Base-by-base conservation (phyloP, 2,888 invertebrate genomes). In the Drosophila anomelani region DNA sequence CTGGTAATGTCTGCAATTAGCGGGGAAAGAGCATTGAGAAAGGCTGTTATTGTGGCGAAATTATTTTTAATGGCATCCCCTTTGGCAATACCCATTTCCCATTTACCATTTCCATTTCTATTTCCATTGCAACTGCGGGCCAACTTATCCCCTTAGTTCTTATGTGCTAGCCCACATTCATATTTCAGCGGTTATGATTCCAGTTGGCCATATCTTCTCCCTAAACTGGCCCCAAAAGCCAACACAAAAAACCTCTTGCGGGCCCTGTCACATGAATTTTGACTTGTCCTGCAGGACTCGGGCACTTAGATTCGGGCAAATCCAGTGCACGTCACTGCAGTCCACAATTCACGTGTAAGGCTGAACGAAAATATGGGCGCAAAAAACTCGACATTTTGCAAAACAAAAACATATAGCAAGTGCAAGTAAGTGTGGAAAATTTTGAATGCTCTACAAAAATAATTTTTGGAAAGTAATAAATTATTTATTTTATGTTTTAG, bases 1-100 rank as follows among this genome's bases (percentile, higher is more conserved):
- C 91, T 93, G 53, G 93, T 94, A 76, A 93, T 92, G 91, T 93
- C 91, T 94, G 92, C 53, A 91, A 91, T 87, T 89, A 86, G 85
- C 67, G 54, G 20, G 26, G 4, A 73, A 49, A 62, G 20, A 53
- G 23, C 20, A 29, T 20, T 26, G 15, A 55, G 44, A 55, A 44
- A 55, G 47, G 39, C 47, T 63, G 79, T 83, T 78, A 80, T 67
- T 80, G 78, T 51, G 41, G 46, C 38, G 53, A 67, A 75, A 85
- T 76, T 72, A 70, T 64, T 83, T 74, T 63, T 80, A 67, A 67
- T 67, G 57, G 15, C 17, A 47, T 47, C 32, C 29, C 46, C 36
- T 4, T 32, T 26, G 34, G 43, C 20, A 29, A 20, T 26, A 51
- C 64, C 20, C 64, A 49, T 41, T 41, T 60, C 9, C 15, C 58